Conservation (phyloP, 2,888 invertebrate species). For the Leptopterna dolabrata region DNA sequence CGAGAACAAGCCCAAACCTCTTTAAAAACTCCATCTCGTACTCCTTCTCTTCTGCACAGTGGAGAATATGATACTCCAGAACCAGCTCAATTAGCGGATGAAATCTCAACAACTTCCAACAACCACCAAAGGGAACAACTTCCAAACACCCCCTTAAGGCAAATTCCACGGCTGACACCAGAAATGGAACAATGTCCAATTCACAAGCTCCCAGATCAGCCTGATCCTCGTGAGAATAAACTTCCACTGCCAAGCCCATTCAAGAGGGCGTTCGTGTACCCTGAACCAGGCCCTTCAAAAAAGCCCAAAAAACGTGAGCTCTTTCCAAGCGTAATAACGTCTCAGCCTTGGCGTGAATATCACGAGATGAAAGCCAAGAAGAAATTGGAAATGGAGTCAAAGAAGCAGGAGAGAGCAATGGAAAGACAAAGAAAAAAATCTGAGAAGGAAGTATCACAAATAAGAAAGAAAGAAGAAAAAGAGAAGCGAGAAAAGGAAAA, state of each 20-base stretch:
- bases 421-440: neutral
- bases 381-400: neutral
- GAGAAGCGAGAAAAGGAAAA: constrained; percentile 9
- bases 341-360: constrained; percentile 10
- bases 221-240: neutral
- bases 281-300: neutral
- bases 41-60: neutral
- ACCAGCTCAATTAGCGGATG: too few species aligned
- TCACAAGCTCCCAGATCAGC: neutral
- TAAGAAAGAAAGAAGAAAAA: neutral
- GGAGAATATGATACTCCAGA: neutral
- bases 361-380: constrained; percentile 18
- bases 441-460: neutral
- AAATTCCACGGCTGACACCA: neutral
- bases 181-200: neutral
- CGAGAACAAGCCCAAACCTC: neutral
- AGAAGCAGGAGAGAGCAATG: neutral
- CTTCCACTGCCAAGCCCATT: neutral
- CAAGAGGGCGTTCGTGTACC: neutral
- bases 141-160: neutral
- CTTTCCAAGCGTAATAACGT: constrained; percentile 2
- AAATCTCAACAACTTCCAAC: too few species aligned
- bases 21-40: neutral
- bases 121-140: neutral
- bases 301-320: neutral